Evolutionary conservation across 2,888 invertebrate genomes (phyloP).

Genomic region (Anarsia innoxiella): DNA sequence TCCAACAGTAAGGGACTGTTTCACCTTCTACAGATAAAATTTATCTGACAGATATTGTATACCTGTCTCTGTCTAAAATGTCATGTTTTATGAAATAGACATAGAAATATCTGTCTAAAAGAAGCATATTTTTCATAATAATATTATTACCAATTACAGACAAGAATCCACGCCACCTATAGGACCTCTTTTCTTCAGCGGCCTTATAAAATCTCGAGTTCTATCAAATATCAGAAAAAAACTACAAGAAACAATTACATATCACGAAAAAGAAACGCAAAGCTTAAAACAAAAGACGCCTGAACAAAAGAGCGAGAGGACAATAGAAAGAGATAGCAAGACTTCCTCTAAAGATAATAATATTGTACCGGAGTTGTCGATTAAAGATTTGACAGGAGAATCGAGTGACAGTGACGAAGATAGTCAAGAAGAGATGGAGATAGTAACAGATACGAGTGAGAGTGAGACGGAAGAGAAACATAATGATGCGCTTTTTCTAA

Average conservation of each 20-base stretch:
- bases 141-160: too few species aligned
- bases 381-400: slow-evolving; percentile 41
- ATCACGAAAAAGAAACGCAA: slow-evolving; percentile 41
- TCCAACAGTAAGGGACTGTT: too few species aligned
- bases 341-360: slow-evolving; percentile 10
- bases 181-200: slow-evolving; percentile 63
- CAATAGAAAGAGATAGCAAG: slow-evolving; percentile 11
- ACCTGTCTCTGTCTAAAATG: too few species aligned
- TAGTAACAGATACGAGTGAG: slow-evolving; percentile 16
- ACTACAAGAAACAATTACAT: slow-evolving; percentile 40
- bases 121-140: too few species aligned
- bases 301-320: slow-evolving; percentile 4
- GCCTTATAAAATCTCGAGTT: slow-evolving; percentile 52
- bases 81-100: too few species aligned
- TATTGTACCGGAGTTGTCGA: slow-evolving; percentile 38
- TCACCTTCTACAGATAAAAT: too few species aligned
- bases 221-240: slow-evolving; percentile 46
- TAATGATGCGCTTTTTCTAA: slow-evolving; percentile 29
- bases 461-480: slow-evolving; percentile 19
- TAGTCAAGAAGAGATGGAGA: slow-evolving; percentile 16
- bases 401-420: slow-evolving; percentile 24
- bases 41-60: too few species aligned
- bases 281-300: slow-evolving; percentile 14
- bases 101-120: too few species aligned
- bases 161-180: slow-evolving; percentile 35